phyloP scores from a whole-genome alignment of 2,888 invertebrate species.

The Meloe dianella region DNA sequence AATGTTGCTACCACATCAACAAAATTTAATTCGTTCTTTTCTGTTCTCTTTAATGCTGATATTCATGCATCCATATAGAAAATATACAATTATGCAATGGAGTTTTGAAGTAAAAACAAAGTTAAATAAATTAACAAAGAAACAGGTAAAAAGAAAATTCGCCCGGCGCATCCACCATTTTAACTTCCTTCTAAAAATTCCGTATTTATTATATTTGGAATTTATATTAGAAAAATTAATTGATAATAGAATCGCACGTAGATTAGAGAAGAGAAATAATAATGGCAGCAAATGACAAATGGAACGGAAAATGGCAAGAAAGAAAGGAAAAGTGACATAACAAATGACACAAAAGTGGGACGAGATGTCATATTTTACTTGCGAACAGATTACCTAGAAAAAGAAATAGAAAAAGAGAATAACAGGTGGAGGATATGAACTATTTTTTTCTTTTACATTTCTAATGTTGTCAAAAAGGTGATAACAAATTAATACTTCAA shows the following conservation, averaged over 20 bases:
- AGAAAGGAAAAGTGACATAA: constrained; percentile 11
- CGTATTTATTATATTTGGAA: too few species aligned
- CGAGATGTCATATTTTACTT: constrained; percentile 11
- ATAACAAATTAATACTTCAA: neutral
- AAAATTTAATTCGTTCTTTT: constrained; percentile 16
- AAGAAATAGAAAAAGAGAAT: neutral
- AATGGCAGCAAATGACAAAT: constrained; percentile 1
- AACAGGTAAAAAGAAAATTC: too few species aligned
- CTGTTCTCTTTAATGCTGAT: constrained; percentile 8
- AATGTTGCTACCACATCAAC: constrained; percentile 13
- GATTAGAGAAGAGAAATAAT: neutral
- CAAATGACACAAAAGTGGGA: constrained; percentile 8
- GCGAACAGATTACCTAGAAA: neutral
- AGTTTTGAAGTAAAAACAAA: neutral
- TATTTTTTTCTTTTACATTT: too few species aligned
- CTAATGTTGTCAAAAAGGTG: neutral
- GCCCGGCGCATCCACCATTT: constrained; percentile 18
- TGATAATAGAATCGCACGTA: neutral
- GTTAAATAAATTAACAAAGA: neutral
- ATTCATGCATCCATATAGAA: neutral
- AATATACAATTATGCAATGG: neutral
- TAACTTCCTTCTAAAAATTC: too few species aligned
- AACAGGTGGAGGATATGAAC: neutral
- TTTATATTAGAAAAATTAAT: neutral
- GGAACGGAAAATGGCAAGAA: neutral